Percentiles rank a stretch among this genome's conserved stretches.
Evolutionary conservation across 2,888 invertebrate genomes (phyloP).

Genomic region (Pharmacophagus antenor): DNA sequence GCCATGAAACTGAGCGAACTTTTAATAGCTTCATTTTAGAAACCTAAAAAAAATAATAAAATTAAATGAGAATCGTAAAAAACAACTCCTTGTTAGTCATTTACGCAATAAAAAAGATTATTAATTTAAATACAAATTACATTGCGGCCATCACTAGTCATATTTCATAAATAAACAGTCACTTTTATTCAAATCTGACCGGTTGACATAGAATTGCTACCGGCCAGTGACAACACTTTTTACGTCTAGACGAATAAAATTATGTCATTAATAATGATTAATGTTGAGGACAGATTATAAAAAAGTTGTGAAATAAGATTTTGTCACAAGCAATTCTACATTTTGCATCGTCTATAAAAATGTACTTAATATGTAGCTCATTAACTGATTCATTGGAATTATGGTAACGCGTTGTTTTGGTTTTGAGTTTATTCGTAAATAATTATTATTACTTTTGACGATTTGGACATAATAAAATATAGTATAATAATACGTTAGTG

Average conservation of each 20-base stretch:
- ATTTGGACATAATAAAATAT: neutral
- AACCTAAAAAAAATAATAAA: too few species aligned
- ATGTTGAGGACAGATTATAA: conserved; percentile 15
- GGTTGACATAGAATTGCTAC: conserved; percentile 22
- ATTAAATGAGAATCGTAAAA: too few species aligned
- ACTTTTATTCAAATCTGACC: conserved; percentile 28
- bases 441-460: neutral
- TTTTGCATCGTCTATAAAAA: neutral
- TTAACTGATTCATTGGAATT: conserved; percentile 10
- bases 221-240: conserved; percentile 20
- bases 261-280: conserved; percentile 22
- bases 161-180: conserved; percentile 25
- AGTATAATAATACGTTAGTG: too few species aligned
- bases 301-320: conserved; percentile 5
- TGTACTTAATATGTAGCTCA: neutral
- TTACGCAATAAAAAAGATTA: neutral
- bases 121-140: conserved; percentile 11
- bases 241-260: conserved; percentile 24
- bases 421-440: neutral
- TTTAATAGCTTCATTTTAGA: conserved; percentile 11
- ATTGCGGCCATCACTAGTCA: conserved; percentile 9
- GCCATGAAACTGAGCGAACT: conserved; percentile 6
- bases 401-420: conserved; percentile 12
- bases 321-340: conserved; percentile 7
- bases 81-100: neutral